A percentile compares a stretch with the other conserved stretches of the same genome.
These are phyloP conservation scores for Andrena flavipes DNA, from an alignment of 2,888 invertebrate species.

Conservation along the genomic window DNA sequence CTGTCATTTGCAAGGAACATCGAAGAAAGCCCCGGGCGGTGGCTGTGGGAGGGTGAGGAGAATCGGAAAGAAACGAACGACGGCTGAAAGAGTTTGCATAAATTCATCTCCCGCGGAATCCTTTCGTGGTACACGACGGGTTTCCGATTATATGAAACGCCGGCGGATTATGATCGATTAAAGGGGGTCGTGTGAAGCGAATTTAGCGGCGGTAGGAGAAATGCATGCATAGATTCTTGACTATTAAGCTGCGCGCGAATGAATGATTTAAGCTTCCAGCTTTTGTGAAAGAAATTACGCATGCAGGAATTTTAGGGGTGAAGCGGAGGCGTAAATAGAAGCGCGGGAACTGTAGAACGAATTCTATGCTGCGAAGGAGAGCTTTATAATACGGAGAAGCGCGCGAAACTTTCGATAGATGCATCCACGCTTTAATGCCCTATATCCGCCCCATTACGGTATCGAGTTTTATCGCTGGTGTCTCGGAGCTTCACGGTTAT, in stretches of 20 bases:
- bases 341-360: background rate
- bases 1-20: constrained; percentile 53
- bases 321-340: background rate
- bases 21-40: constrained; percentile 28
- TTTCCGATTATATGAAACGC: constrained; percentile 31
- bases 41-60: background rate
- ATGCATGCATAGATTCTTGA: background rate
- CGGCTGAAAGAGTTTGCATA: constrained; percentile 51
- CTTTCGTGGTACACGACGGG: constrained; percentile 16
- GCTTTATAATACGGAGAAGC: background rate
- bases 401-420: constrained; percentile 5
- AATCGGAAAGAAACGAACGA: constrained; percentile 27
- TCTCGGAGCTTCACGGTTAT: constrained; percentile 55
- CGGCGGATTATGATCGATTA: constrained; percentile 50
- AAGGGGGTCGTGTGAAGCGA: constrained; percentile 27
- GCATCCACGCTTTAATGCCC: constrained; percentile 24
- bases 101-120: constrained; percentile 48
- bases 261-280: constrained; percentile 12
- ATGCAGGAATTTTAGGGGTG: background rate
- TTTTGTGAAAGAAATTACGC: background rate
- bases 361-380: constrained; percentile 7
- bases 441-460: constrained; percentile 34
- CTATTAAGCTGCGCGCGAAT: constrained; percentile 18
- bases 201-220: background rate
- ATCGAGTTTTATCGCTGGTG: constrained; percentile 58